phyloP scores from a whole-genome alignment of 2,113 vertebrate genomes.

The Girardinichthys multiradiatus region DNA sequence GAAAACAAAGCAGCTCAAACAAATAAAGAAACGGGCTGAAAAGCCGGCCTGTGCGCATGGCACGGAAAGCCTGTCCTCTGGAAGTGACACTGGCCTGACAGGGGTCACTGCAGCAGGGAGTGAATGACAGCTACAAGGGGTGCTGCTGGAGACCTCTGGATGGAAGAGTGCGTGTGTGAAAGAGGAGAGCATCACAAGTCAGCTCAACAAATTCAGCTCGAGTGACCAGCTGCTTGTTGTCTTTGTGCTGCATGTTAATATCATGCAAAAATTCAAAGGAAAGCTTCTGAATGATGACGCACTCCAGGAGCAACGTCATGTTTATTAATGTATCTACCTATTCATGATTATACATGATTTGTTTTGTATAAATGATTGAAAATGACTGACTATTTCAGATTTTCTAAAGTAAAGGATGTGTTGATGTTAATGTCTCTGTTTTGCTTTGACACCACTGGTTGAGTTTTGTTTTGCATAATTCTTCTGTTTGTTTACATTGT shows the following conservation, averaged over 20 bases:
- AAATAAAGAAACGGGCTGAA: constrained; percentile 64
- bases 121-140: constrained; percentile 67
- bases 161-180: constrained; percentile 19
- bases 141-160: constrained; percentile 18
- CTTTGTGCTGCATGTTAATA: constrained; percentile 36
- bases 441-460: background rate
- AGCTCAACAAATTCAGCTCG: constrained; percentile 27
- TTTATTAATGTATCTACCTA: background rate
- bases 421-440: background rate
- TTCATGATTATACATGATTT: constrained; percentile 1
- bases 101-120: constrained; percentile 58
- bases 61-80: constrained; percentile 15
- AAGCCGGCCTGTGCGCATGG: constrained; percentile 31
- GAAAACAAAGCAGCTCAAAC: constrained; percentile 30
- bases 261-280: background rate
- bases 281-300: background rate
- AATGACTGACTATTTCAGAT: background rate
- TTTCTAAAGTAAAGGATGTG: background rate
- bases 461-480: background rate
- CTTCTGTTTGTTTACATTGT: background rate
- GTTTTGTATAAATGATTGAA: background rate
- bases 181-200: constrained; percentile 35
- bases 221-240: constrained; percentile 28
- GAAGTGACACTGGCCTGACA: constrained; percentile 70
- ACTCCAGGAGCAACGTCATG: background rate